Evolutionary conservation across 2,888 invertebrate genomes (phyloP).

Genomic region (Cantharis flavilabris): DNA sequence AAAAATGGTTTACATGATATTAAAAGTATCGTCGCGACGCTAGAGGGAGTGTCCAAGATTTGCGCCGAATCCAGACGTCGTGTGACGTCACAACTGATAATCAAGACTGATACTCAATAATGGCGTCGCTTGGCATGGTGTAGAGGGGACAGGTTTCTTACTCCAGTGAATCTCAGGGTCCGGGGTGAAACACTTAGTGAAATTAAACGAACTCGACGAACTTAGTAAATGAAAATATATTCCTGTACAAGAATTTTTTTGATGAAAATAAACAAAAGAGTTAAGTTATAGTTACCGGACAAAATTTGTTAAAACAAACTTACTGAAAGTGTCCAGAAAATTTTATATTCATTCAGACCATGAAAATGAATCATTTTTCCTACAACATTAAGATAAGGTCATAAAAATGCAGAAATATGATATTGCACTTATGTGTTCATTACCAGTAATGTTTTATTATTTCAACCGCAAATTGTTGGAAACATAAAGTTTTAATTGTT

Average conservation of each 20-base stretch:
- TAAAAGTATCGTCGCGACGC: slow-evolving; percentile 22
- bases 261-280: slow-evolving; percentile 1
- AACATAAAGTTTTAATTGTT: slow-evolving; percentile 3
- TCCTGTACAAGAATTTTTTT: slow-evolving; percentile 30
- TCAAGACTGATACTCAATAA: slow-evolving; percentile 58
- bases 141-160: slow-evolving; percentile 38
- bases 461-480: neutral
- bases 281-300: neutral
- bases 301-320: neutral
- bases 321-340: neutral
- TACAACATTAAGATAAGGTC: neutral
- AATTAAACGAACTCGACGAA: slow-evolving; percentile 52
- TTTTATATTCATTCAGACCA: neutral
- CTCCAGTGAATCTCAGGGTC: slow-evolving; percentile 52
- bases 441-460: neutral
- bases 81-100: slow-evolving; percentile 56
- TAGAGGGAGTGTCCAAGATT: slow-evolving; percentile 47
- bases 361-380: neutral
- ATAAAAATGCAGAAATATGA: neutral
- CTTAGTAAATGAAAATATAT: slow-evolving; percentile 53
- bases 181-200: slow-evolving; percentile 53
- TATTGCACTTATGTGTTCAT: neutral
- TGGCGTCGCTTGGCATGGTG: slow-evolving; percentile 51
- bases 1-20: slow-evolving; percentile 10
- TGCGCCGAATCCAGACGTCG: slow-evolving; percentile 53